Percentiles rank a stretch among this genome's conserved stretches.
Conservation (phyloP, 2,888 invertebrate genomes). For the Drosophila emarginata region DNA sequence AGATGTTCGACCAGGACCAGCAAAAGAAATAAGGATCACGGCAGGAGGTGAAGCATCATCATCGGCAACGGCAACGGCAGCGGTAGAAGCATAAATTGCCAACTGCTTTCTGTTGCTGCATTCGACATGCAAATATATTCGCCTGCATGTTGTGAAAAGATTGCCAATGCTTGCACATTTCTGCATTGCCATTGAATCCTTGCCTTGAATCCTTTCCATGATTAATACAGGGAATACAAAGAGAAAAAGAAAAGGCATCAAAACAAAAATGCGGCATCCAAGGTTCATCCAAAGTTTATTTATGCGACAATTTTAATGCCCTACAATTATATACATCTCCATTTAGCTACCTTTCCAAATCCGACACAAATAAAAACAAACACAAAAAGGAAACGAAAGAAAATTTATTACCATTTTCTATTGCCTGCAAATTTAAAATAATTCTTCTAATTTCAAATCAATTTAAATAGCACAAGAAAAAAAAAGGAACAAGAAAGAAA, state of each 20-base stretch:
- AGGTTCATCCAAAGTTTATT: not conserved
- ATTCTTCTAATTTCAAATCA: not conserved
- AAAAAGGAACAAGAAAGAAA: constrained; percentile 27
- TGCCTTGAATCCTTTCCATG: constrained; percentile 1
- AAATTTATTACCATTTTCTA: not conserved
- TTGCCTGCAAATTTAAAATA: not conserved
- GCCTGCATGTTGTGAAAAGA: constrained; percentile 14
- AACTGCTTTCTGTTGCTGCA: constrained; percentile 32
- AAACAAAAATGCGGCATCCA: not conserved
- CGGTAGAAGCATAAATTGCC: constrained; percentile 37
- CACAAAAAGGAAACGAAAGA: no score
- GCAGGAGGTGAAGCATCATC: not conserved
- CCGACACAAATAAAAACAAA: no score
- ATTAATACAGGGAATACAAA: not conserved
- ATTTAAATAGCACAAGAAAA: constrained; percentile 28
- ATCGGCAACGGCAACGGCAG: not conserved
- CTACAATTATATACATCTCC: not conserved
- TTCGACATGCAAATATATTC: constrained; percentile 50
- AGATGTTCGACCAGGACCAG: not conserved
- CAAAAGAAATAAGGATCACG: not conserved
- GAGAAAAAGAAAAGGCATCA: not conserved
- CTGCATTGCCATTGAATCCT: constrained; percentile 2
- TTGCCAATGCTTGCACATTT: constrained; percentile 15
- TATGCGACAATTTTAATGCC: not conserved
- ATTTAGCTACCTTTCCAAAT: no score